phyloP scores from a whole-genome alignment of 2,797 vertebrate genomes.

The Poliocrania exsul region DNA sequence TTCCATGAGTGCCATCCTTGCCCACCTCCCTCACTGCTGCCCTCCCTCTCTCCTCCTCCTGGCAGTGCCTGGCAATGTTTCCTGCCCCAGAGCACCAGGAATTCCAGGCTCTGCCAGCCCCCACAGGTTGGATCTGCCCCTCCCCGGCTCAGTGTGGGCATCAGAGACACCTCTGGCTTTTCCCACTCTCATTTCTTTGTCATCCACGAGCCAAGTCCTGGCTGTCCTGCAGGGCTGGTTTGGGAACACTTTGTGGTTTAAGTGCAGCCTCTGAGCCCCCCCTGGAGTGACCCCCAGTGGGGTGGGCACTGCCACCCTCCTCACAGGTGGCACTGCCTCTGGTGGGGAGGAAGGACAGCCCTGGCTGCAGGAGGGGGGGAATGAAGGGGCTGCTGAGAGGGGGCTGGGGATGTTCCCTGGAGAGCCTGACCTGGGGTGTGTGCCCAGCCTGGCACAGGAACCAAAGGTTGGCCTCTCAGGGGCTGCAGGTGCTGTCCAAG shows the following conservation, averaged over 20 bases:
- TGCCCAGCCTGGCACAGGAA: neutral
- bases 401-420: neutral
- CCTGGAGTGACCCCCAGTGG: neutral
- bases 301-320: neutral
- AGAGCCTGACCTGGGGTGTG: fast-evolving
- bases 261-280: neutral
- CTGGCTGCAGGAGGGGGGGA: neutral
- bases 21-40: neutral
- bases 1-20: fast-evolving
- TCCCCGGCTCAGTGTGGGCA: neutral
- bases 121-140: fast-evolving
- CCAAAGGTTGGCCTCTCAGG: fast-evolving
- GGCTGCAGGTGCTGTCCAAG: neutral
- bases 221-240: neutral
- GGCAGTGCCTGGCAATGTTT: neutral
- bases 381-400: neutral
- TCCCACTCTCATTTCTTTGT: fast-evolving
- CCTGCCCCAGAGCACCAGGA: neutral
- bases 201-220: fast-evolving
- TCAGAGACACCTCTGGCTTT: neutral
- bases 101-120: neutral
- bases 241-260: neutral
- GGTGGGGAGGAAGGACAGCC: fast-evolving
- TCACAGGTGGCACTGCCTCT: fast-evolving
- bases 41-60: neutral